Conservation (phyloP, 1,140 invertebrate genomes). For the Nephotettix cincticeps region DNA sequence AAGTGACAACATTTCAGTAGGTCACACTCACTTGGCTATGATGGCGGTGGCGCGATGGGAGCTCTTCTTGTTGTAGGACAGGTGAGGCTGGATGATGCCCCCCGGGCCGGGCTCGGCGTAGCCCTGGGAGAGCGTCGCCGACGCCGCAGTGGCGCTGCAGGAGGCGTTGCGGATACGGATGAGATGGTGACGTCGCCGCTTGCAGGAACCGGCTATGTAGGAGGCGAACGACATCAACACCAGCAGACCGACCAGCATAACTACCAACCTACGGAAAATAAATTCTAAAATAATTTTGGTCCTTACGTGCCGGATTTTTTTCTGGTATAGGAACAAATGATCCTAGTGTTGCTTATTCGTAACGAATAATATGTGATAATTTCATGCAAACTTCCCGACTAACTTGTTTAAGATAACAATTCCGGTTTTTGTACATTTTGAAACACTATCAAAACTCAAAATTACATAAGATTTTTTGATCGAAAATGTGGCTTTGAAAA, state of each 20-base stretch:
- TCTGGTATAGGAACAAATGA: too few species aligned
- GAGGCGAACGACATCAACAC: slow-evolving; percentile 38
- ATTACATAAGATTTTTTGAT: too few species aligned
- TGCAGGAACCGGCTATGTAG: slow-evolving; percentile 37
- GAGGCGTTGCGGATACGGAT: slow-evolving; percentile 39
- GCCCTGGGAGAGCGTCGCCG: slow-evolving; percentile 24
- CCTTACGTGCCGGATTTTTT: too few species aligned
- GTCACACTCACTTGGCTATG: slow-evolving; percentile 13
- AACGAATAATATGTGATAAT: too few species aligned
- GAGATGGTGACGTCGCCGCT: slow-evolving; percentile 38
- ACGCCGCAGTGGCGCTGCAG: slow-evolving; percentile 30
- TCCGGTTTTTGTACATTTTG: too few species aligned
- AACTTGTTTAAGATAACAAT: too few species aligned
- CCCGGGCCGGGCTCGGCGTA: slow-evolving; percentile 29
- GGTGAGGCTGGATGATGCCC: slow-evolving; percentile 40
- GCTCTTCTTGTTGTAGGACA: slow-evolving; percentile 33
- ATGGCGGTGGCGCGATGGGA: slow-evolving; percentile 11
- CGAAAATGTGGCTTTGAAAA: too few species aligned
- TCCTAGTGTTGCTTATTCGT: too few species aligned
- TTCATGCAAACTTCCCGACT: too few species aligned
- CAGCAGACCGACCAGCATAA: slow-evolving; percentile 37
- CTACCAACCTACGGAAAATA: slow-evolving; percentile 38
- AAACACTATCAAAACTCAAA: too few species aligned
- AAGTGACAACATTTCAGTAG: too few species aligned
- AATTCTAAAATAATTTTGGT: too few species aligned